Conservation (phyloP, 1,140 invertebrate species). For the Eumeta japonica region DNA sequence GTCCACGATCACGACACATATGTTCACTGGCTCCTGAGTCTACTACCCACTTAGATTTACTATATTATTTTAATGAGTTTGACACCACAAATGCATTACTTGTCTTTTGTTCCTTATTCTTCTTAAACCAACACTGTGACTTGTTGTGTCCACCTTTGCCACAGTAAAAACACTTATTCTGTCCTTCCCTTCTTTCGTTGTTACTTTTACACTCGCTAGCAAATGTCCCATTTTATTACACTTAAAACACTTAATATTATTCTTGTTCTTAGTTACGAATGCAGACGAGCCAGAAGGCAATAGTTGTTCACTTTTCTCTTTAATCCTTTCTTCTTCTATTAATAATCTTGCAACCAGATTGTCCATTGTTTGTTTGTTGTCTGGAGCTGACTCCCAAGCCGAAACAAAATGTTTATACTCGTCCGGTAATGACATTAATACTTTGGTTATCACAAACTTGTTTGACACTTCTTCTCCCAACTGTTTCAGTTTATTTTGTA, state of each 20-base stretch:
- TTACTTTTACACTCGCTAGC: background rate
- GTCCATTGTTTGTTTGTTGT: slow-evolving; percentile 14
- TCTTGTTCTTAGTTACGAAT: background rate
- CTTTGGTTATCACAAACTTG: slow-evolving; percentile 24
- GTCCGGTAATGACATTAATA: slow-evolving; percentile 25
- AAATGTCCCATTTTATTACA: slow-evolving; percentile 1
- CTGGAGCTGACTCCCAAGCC: slow-evolving; percentile 19
- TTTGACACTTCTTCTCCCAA: slow-evolving; percentile 18
- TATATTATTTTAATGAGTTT: slow-evolving; percentile 1
- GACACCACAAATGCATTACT: background rate
- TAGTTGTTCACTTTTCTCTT: background rate
- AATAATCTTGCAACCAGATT: slow-evolving; percentile 16
- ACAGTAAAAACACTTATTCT: slow-evolving; percentile 1
- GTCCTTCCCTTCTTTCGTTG: background rate
- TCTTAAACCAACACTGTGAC: background rate
- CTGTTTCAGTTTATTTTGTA: slow-evolving; percentile 15
- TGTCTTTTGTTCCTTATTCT: background rate
- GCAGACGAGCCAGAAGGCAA: background rate
- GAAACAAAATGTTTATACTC: slow-evolving; percentile 5
- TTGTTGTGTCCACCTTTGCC: background rate
- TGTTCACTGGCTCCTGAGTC: too few species aligned
- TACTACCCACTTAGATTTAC: background rate
- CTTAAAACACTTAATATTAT: background rate
- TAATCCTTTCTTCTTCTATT: slow-evolving; percentile 7
- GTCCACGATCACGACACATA: background rate